Evolutionary conservation across 92 coral and sea anemone genomes (phyloP), one percentile per base, ranked within the genome.

Genomic region (Umimayanthus kanabou): DNA sequence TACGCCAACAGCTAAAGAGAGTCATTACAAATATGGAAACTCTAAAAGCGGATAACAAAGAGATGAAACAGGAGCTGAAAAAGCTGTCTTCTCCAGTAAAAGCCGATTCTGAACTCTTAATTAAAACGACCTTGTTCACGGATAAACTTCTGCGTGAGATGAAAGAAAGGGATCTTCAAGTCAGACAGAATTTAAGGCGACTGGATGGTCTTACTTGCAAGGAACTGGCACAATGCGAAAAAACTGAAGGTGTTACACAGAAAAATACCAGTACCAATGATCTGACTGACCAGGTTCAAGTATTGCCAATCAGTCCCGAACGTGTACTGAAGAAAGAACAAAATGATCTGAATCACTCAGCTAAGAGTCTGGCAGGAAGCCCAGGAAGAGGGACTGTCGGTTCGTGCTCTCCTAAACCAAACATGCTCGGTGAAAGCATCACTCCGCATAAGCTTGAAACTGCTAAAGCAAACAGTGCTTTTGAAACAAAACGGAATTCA

Each of bases 91-190:
- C 87, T 26, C 88, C 95, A 45, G 39, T 91, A 37, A 77, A 79
- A 28, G 76, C 90, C 20, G 83, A 85, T 55, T 75, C 82, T 11
- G 93, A 88, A 11, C 81, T 91, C 69, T 73, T 91, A 9, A 26
- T 89, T 6, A 94, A 89, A 71, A 94, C 95, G 30, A 93, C 94
- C n/a, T 73, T 88, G 80, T 91, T 89, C 78, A 94, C 98, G 1
- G 93, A 92, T 55, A 55, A 87, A 37, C 82, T 91, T 9, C 86
- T 93, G 65, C 82, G 89, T 30, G 94, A 94, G 69, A 91, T 93
- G 93, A 91, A 86, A 69, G 93, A 89, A 3, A 80, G 98, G 20
- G 95, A 91, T n/a, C 67, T 25, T 8, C 80, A 72, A 58, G 77
- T 53, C 22, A 81, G 80, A 45, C 86, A 47, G 6, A 69, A 47